phyloP scores from a whole-genome alignment of 2,888 invertebrate species.

The Choreutis nemorana region DNA sequence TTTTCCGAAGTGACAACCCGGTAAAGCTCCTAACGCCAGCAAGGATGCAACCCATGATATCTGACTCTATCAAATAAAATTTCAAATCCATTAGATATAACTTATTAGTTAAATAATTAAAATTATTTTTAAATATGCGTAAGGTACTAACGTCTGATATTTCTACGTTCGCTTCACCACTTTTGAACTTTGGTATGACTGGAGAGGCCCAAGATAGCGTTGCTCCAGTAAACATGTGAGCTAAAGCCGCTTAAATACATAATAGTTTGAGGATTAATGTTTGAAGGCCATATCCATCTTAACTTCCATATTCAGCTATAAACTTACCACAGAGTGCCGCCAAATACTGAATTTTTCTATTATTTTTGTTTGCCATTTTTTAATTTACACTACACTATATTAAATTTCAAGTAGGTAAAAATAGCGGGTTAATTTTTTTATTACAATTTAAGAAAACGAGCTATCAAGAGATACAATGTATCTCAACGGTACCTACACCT shows the following conservation, averaged over 20 bases:
- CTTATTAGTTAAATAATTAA: too few species aligned
- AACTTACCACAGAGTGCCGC: slow-evolving; percentile 52
- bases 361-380: slow-evolving; percentile 14
- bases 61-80: slow-evolving; percentile 39
- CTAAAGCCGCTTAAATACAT: slow-evolving; percentile 39
- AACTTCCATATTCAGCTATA: slow-evolving; percentile 16
- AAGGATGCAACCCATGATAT: slow-evolving; percentile 68
- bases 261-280: slow-evolving; percentile 2
- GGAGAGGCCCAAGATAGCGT: slow-evolving; percentile 63
- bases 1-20: slow-evolving; percentile 64
- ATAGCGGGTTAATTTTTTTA: too few species aligned
- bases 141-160: slow-evolving; percentile 46
- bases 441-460: too few species aligned
- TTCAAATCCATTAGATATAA: not conserved
- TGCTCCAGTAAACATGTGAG: slow-evolving; percentile 53
- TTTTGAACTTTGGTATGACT: slow-evolving; percentile 59
- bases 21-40: slow-evolving; percentile 61
- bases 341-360: slow-evolving; percentile 47
- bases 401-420: too few species aligned
- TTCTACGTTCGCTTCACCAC: slow-evolving; percentile 37
- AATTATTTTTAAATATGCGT: not conserved
- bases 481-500: not conserved
- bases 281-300: too few species aligned
- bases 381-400: too few species aligned
- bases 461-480: too few species aligned